Evolutionary conservation across 2,888 invertebrate genomes (phyloP), one percentile per base, ranked within the genome.

Genomic region (Agrypnus murinus): DNA sequence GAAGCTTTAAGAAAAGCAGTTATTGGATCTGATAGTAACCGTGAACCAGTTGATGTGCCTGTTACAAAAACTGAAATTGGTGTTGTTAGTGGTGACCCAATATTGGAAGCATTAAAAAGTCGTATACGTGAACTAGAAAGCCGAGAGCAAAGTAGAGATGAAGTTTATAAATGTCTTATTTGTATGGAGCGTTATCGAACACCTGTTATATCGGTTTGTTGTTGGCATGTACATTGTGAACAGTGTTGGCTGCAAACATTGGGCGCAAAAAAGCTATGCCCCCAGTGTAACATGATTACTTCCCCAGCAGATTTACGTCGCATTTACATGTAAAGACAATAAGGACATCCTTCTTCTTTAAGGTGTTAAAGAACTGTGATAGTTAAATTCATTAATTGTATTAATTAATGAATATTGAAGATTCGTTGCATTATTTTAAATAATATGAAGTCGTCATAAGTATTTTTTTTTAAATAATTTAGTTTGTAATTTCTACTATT

Each of bases 181-280:
- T 97, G 97, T 82, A 91, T 96, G 88, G 96, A 95, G 62, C 89
- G 92, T 32, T 95, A 95, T 84, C 89, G 89, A 65, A 94, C 94
- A 43, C 96, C 97, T 0, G 93, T 96, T 5, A 95, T 96, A 62
- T 97, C 97, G 0, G 93, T 97, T 71, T 95, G 95, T 81, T 98
- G 98, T 85, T 98, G 97, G 97, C 98, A 98, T 85, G 97, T 97
- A 0, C 95, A 97, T 84, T 98, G 98, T 81, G 96, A 97, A 87
- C 89, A 91, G 75, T 93, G 93, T 82, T 93, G 93, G 93, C 85
- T 92, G 25, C 90, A 90, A 81, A 91, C 92, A 6, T 79, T 86
- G 0, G 93, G 95, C 19, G 93, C 95, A 0, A 95, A 97, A 87
- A 97, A 97, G 83, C 89, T 96, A n/a, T 97, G 97, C 83, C 97